Conservation (phyloP, 2,113 vertebrate species). For the Tor tambroides region DNA sequence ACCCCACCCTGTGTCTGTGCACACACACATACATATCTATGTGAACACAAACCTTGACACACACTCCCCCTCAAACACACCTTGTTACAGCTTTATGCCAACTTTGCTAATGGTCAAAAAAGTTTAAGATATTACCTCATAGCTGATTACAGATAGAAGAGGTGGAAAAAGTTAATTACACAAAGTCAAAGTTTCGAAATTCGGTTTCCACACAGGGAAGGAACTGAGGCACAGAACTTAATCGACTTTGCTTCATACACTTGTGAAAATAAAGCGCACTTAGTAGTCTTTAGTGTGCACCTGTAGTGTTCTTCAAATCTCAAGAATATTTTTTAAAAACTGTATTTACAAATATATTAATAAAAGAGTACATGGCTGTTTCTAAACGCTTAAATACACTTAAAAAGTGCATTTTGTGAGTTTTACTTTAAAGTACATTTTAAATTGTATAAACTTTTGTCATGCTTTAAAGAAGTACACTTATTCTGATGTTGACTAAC, state of each 20-base stretch:
- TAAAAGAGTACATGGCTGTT: background rate
- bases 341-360: background rate
- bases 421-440: too few species aligned
- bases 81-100: background rate
- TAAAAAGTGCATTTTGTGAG: too few species aligned
- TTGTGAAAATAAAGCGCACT: background rate
- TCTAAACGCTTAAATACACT: too few species aligned
- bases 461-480: background rate
- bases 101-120: background rate
- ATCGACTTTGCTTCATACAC: background rate
- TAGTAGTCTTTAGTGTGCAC: background rate
- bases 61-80: background rate
- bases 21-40: conserved; percentile 1
- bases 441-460: background rate
- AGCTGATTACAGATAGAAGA: background rate
- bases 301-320: background rate
- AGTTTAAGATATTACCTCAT: background rate
- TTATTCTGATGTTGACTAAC: background rate
- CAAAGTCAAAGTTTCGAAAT: conserved; percentile 7
- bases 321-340: background rate
- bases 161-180: conserved; percentile 19
- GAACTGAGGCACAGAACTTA: background rate
- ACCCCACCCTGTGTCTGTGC: conserved; percentile 4
- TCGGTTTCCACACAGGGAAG: background rate
- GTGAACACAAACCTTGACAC: conserved; percentile 29